Conservation (phyloP, 2,888 invertebrate species). For the Clitarchus hookeri region DNA sequence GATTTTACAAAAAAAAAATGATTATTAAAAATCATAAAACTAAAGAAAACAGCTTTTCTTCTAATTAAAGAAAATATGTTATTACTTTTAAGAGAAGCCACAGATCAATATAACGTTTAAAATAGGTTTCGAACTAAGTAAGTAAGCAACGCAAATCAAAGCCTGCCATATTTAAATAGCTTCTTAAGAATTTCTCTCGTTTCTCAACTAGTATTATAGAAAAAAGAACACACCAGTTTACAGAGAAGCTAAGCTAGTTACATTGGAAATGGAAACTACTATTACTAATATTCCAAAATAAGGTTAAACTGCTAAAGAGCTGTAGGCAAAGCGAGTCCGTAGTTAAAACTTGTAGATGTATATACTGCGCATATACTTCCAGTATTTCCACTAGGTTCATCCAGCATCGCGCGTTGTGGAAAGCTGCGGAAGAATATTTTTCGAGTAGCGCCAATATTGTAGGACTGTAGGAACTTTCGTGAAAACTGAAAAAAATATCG, state of each 20-base stretch:
- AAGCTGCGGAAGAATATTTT: slow-evolving; percentile 37
- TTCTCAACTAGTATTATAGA: slow-evolving; percentile 36
- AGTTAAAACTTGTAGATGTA: slow-evolving; percentile 41
- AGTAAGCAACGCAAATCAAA: slow-evolving; percentile 42
- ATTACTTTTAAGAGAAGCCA: slow-evolving; percentile 40
- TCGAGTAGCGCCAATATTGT: slow-evolving; percentile 37
- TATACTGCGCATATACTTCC: slow-evolving; percentile 28
- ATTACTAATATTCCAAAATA: slow-evolving; percentile 41
- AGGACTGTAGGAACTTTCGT: slow-evolving; percentile 33
- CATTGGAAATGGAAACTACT: slow-evolving; percentile 37
- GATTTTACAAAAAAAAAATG: slow-evolving; percentile 39
- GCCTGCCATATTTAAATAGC: slow-evolving; percentile 42
- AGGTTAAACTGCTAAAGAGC: slow-evolving; percentile 39
- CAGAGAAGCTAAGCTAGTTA: slow-evolving; percentile 40
- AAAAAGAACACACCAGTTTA: slow-evolving; percentile 39
- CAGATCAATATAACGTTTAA: slow-evolving; percentile 41
- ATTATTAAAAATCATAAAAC: slow-evolving; percentile 30
- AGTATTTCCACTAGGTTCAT: slow-evolving; percentile 14
- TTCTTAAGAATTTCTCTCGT: slow-evolving; percentile 40
- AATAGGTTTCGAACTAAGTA: slow-evolving; percentile 43
- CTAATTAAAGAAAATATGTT: slow-evolving; percentile 40
- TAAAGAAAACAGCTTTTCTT: slow-evolving; percentile 40
- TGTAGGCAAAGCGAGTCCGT: slow-evolving; percentile 42
- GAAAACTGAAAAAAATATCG: slow-evolving; percentile 24
- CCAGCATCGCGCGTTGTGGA: slow-evolving; percentile 28